Evolutionary conservation across 2,113 vertebrate genomes (phyloP).

Genomic region (Mirounga angustirostris): DNA sequence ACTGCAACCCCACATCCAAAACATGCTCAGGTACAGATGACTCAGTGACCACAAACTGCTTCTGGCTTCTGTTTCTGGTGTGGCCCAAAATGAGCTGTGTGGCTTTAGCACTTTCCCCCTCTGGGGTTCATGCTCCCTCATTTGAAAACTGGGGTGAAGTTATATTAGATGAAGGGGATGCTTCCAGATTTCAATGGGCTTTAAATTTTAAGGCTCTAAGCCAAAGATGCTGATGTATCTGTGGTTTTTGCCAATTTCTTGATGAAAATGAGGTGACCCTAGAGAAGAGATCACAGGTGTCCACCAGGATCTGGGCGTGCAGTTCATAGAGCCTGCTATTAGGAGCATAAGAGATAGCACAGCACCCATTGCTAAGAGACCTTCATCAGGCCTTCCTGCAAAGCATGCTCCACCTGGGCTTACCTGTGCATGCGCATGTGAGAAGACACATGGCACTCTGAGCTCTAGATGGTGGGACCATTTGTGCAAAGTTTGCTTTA

Average conservation of each 20-base stretch:
- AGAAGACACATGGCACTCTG: background rate
- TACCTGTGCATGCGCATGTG: background rate
- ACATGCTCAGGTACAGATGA: background rate
- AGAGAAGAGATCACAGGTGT: background rate
- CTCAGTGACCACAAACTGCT: background rate
- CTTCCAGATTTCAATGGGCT: background rate
- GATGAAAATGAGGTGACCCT: background rate
- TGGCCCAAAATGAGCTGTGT: background rate
- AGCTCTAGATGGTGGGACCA: background rate
- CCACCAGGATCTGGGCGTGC: background rate
- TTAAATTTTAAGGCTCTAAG: constrained; percentile 39
- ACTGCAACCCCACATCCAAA: background rate
- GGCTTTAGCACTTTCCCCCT: background rate
- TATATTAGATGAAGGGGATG: background rate
- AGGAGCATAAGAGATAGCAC: background rate
- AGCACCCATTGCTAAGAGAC: background rate
- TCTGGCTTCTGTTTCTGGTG: background rate
- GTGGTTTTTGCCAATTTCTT: background rate
- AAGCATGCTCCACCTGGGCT: background rate
- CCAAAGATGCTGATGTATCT: background rate
- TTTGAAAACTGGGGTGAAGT: background rate
- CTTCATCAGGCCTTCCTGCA: background rate
- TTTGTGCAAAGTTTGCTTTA: background rate
- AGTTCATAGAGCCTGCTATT: background rate
- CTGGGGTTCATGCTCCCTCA: background rate